Evolutionary conservation across 1,140 invertebrate species (phyloP), one percentile per base, ranked within the genome.

Genomic region (Amphibalanus amphitrite): DNA sequence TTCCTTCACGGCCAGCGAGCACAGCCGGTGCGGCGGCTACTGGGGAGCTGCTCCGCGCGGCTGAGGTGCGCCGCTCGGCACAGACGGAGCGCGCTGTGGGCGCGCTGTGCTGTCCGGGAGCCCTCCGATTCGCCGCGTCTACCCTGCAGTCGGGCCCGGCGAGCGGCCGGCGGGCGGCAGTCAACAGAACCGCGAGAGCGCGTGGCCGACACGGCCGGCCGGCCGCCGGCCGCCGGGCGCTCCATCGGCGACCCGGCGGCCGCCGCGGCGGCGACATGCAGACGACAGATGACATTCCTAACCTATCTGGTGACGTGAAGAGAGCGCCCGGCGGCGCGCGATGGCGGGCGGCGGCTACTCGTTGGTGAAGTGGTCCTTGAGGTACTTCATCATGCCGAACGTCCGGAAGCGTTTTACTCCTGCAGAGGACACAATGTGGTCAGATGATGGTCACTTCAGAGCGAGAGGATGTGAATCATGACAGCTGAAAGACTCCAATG

Each of bases 331-430:
- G 20, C 47, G 23, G 47, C 33, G 47, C 47, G 47, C 1, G 47
- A 59, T 59, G 47, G 20, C 47, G 47, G 17, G 47, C 47, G 20
- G 47, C 47, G 6, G 13, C 65, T 67, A 67, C 26, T 67, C 65
- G 28, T 28, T 67, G 65, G 28, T 26, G 82, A 96, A 94, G 82
- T 96, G 92, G 74, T 88, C 86, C 81, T 94, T 93, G 73, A 96
- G 83, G 80, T 92, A 92, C 79, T 95, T 95, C 89, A 96, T 92
- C 92, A 95, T 95, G 75, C 90, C 91, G 76, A 94, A 95, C 64
- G 90, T 93, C 77, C 90, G 86, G 85, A 95, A 93, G 74, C 91
- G 87, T 79, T 93, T 92, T 0, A 90, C 88, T 28, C 91, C 82
- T 83, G 76, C 65, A 77, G 76, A 0, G n/a, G 69, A 25, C 30